Conservation (phyloP, 2,888 invertebrate genomes). For the Xylota sylvarum region DNA sequence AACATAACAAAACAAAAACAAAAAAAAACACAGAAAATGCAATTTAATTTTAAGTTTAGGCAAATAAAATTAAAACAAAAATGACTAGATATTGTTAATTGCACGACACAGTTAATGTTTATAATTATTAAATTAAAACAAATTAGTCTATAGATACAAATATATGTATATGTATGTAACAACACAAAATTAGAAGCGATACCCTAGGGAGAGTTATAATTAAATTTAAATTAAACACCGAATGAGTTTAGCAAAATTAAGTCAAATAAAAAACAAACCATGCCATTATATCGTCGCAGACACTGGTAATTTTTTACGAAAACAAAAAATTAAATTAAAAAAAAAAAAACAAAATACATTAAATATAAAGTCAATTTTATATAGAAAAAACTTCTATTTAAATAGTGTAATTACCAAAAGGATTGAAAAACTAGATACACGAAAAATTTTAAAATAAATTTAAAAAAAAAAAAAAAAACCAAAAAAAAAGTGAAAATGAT, state of each 20-base stretch:
- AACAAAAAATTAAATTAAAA: constrained; percentile 40
- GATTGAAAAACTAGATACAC: constrained; percentile 48
- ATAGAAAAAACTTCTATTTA: constrained; percentile 62
- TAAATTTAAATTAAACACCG: constrained; percentile 38
- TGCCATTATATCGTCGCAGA: constrained; percentile 49
- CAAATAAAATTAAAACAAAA: constrained; percentile 42
- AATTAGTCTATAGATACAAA: constrained; percentile 56
- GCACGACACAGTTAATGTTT: constrained; percentile 75
- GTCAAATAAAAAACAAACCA: constrained; percentile 31
- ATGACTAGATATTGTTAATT: constrained; percentile 71
- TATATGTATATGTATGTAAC: constrained; percentile 41
- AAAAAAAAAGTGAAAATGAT: constrained; percentile 23
- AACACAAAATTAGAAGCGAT: constrained; percentile 35
- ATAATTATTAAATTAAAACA: constrained; percentile 52
- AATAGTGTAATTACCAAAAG: constrained; percentile 52
- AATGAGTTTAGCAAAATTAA: constrained; percentile 43
- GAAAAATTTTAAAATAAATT: constrained; percentile 47
- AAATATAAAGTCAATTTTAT: constrained; percentile 77
- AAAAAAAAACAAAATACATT: constrained; percentile 44
- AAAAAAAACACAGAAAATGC: constrained; percentile 59
- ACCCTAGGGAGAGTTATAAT: constrained; percentile 20
- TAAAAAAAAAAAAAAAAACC: constrained; percentile 29
- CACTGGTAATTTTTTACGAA: constrained; percentile 62
- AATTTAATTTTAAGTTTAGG: constrained; percentile 72
- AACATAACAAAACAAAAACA: constrained; percentile 15